Evolutionary conservation across 2,113 vertebrate species (phyloP).

Genomic region (Hippopotamus amphibius): DNA sequence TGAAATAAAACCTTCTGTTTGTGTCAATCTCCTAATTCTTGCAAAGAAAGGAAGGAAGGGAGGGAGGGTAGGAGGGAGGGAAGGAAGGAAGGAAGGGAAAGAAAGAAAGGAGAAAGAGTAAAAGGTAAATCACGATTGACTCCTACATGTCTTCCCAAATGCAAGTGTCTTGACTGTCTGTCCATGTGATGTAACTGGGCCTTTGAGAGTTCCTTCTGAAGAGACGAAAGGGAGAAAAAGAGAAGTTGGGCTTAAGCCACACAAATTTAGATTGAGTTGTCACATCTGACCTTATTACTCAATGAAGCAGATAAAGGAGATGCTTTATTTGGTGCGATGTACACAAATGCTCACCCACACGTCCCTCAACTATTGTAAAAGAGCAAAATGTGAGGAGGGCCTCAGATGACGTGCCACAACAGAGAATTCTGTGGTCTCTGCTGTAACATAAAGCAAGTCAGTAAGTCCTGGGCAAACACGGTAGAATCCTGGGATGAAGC

Average conservation of each 20-base stretch:
- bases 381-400: background rate
- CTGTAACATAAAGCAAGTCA: background rate
- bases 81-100: background rate
- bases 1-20: conserved; percentile 15
- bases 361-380: background rate
- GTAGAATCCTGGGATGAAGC: background rate
- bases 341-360: background rate
- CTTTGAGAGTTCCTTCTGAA: background rate
- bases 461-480: background rate
- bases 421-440: background rate
- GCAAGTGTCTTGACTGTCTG: background rate
- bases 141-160: background rate
- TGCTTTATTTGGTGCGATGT: background rate
- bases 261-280: background rate
- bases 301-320: background rate
- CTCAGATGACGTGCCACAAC: fast-evolving
- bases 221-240: background rate
- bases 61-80: background rate
- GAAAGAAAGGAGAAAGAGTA: background rate
- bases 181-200: background rate
- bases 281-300: background rate
- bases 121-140: background rate
- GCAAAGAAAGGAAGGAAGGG: background rate
- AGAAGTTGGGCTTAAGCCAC: background rate
- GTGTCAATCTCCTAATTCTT: background rate